Percentiles rank a stretch among this genome's conserved stretches.
These are phyloP conservation scores for Ptiloglossa arizonensis DNA, from an alignment of 1,140 invertebrate genomes.

Conservation along the genomic window DNA sequence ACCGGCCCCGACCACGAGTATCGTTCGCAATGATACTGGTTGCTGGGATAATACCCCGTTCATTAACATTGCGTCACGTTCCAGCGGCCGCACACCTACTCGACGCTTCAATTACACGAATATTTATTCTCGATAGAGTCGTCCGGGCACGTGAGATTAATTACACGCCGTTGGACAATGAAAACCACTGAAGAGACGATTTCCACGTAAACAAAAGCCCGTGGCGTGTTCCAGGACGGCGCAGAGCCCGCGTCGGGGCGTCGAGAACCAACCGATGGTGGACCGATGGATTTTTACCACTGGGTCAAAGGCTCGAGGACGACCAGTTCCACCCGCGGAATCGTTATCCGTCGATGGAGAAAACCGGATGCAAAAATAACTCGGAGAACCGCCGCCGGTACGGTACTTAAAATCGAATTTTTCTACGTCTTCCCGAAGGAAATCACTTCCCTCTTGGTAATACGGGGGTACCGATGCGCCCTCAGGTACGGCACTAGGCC, in stretches of 20 bases:
- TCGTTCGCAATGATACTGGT: slow-evolving; percentile 58
- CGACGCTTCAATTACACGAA: slow-evolving; percentile 56
- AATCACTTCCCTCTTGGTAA: slow-evolving; percentile 67
- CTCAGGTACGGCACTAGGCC: slow-evolving; percentile 69
- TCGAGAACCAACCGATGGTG: no score
- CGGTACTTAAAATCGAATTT: slow-evolving; percentile 53
- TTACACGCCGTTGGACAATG: slow-evolving; percentile 21
- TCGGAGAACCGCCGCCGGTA: not conserved
- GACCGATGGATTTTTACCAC: slow-evolving; percentile 37
- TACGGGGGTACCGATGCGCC: slow-evolving; percentile 60
- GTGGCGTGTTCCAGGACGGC: not conserved
- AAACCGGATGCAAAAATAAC: slow-evolving; percentile 41
- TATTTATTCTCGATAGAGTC: slow-evolving; percentile 40
- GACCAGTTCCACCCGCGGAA: not conserved
- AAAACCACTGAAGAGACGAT: not conserved
- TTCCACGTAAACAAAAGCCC: not conserved
- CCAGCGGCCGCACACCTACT: slow-evolving; percentile 41
- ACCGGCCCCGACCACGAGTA: slow-evolving; percentile 35
- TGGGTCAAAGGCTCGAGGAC: slow-evolving; percentile 30
- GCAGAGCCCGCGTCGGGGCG: no score
- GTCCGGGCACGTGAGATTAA: slow-evolving; percentile 42
- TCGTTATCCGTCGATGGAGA: not conserved
- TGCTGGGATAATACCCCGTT: slow-evolving; percentile 56
- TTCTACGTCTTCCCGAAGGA: slow-evolving; percentile 47
- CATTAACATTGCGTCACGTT: slow-evolving; percentile 66